Evolutionary conservation across 1,140 invertebrate species (phyloP).

Genomic region (Aphelenchoides fujianensis): DNA sequence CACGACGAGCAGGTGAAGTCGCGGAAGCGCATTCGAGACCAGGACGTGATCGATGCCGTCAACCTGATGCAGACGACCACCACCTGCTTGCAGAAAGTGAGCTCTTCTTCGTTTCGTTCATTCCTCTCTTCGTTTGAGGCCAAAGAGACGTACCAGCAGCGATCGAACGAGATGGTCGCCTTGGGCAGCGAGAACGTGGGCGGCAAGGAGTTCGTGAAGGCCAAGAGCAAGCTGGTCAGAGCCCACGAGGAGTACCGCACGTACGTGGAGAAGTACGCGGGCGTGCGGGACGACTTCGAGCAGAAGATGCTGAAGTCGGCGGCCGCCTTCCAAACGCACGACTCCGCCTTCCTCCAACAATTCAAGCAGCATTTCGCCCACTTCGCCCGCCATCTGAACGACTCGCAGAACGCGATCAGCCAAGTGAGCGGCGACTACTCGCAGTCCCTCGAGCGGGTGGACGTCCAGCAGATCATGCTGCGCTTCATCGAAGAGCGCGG

Average conservation of each 20-base stretch:
- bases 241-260: slow-evolving; percentile 57
- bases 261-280: slow-evolving; percentile 60
- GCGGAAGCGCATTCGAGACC: slow-evolving; percentile 53
- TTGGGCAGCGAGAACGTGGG: slow-evolving; percentile 46
- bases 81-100: slow-evolving; percentile 61
- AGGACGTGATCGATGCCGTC: slow-evolving; percentile 57
- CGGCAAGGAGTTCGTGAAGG: slow-evolving; percentile 53
- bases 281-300: slow-evolving; percentile 55
- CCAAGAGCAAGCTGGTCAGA: slow-evolving; percentile 50
- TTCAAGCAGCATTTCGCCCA: slow-evolving; percentile 44
- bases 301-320: slow-evolving; percentile 52
- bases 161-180: slow-evolving; percentile 51
- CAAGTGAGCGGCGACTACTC: slow-evolving; percentile 52
- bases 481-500: slow-evolving; percentile 56
- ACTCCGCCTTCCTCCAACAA: slow-evolving; percentile 46
- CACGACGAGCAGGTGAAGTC: slow-evolving; percentile 54
- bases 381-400: slow-evolving; percentile 38
- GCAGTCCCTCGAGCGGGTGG: slow-evolving; percentile 47
- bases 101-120: too few relatives aligned
- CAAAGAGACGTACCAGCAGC: slow-evolving; percentile 57
- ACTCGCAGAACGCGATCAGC: slow-evolving; percentile 36
- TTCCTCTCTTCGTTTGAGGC: slow-evolving; percentile 44
- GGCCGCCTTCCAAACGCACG: slow-evolving; percentile 46
- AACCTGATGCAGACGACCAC: slow-evolving; percentile 63
- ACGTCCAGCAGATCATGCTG: slow-evolving; percentile 54